These are phyloP conservation scores for Amphiura filiformis DNA, from an alignment of 35 echinoderm and acorn worm genomes.

Conservation along the genomic window DNA sequence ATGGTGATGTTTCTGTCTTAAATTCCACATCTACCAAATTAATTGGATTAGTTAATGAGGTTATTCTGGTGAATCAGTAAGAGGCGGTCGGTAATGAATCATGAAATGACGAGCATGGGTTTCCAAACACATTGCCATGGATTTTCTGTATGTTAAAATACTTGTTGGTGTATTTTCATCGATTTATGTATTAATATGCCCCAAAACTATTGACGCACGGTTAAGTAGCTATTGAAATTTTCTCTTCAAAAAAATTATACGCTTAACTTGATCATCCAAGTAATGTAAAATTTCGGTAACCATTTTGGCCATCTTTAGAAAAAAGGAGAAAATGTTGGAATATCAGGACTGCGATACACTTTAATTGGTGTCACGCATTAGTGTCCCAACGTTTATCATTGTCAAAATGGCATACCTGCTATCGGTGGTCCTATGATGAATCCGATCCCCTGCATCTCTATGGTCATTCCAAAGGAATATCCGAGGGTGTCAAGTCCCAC, in stretches of 20 bases:
- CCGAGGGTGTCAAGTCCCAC: constrained; percentile 73
- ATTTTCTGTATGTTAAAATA: no score
- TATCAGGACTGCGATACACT: not conserved
- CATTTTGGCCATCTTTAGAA: not conserved
- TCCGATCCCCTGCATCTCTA: constrained; percentile 89
- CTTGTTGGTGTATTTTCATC: no score
- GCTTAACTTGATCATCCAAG: not conserved
- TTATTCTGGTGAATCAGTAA: not conserved
- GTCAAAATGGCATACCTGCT: constrained; percentile 51
- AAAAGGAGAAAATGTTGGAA: not conserved
- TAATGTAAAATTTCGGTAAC: not conserved
- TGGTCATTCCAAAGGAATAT: constrained; percentile 84
- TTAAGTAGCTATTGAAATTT: no score
- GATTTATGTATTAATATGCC: no score
- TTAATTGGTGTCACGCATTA: not conserved
- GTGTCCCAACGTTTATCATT: not conserved
- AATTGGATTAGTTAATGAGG: not conserved
- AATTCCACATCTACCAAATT: not conserved
- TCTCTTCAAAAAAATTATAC: no score
- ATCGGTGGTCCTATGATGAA: constrained; percentile 84
- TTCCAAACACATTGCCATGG: no score
- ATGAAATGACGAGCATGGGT: no score
- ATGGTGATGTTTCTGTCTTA: not conserved
- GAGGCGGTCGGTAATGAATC: no score
- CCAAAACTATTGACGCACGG: no score